Evolutionary conservation across 1,140 invertebrate genomes (phyloP), one percentile per base, ranked within the genome.

Genomic region (Gonioctena quinquepunctata): DNA sequence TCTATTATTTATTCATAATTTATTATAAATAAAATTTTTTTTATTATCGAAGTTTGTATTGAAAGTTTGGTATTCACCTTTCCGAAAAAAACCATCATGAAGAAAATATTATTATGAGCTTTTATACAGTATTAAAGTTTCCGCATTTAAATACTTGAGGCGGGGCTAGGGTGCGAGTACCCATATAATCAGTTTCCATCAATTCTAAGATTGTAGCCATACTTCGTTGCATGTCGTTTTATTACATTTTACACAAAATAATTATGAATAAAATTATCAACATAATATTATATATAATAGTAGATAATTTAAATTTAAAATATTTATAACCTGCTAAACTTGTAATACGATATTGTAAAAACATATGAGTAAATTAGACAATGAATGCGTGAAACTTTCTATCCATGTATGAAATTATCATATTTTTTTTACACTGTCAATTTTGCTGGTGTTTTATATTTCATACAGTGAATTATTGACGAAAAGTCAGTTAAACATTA

Each of bases 171-270:
- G 66, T 75, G 71, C 71, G 68, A 75, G 74, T 75, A 75, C 74
- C 74, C 70, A 66, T 66, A 68, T 72, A 64, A 72, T 72, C 73
- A 72, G 50, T 61, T 70, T 64, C 66, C 73, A 75, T 75, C 66
- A 70, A 71, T 69, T 73, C 63, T 71, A 61, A 66, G 21, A 28
- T 48, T 54, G 27, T 57, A 78, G 77, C 76, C 78, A 80, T 80
- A 80, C 78, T 80, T 76, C 78, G 80, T 81, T 81, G 79, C 80
- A 79, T 80, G 77, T 77, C 76, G 73, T 78, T 80, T 81, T 79
- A 81, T 80, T 81, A 81, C 77, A 81, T 81, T 81, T 81, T 81
- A 81, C 78, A 80, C 76, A 80, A 81, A 76, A 80, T 77, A 77
- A 78, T 71, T 74, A 76, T 80, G 75, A 79, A 78, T 73, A 75